A percentile compares a stretch with the other conserved stretches of the same genome.
These are phyloP conservation scores for Picus viridis DNA, from an alignment of 2,797 vertebrate genomes.

Conservation along the genomic window DNA sequence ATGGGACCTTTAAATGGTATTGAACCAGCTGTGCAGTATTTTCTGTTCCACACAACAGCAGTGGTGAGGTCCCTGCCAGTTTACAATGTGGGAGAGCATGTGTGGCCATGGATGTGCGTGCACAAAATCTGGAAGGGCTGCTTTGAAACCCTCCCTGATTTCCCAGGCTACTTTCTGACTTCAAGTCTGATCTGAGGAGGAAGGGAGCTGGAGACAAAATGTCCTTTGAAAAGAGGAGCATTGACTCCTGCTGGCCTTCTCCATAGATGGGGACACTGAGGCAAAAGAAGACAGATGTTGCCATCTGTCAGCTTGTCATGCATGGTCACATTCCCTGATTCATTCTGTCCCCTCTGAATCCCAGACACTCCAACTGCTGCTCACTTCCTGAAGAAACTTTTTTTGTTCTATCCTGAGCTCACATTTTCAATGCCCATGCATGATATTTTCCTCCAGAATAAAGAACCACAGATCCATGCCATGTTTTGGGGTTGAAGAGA, in stretches of 20 bases:
- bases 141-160: neutral
- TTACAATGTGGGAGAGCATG: neutral
- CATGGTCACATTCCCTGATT: neutral
- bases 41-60: constrained; percentile 13
- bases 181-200: neutral
- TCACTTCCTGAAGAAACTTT: neutral
- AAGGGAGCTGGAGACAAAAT: neutral
- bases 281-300: neutral
- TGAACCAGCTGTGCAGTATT: constrained; percentile 56
- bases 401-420: neutral
- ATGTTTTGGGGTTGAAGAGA: no score
- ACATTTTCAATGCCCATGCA: neutral
- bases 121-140: neutral
- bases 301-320: neutral
- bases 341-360: neutral
- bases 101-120: neutral
- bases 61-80: neutral
- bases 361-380: neutral
- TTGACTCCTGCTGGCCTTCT: neutral
- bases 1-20: constrained; percentile 32
- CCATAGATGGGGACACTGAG: neutral
- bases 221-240: neutral
- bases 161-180: neutral
- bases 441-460: neutral
- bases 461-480: neutral